These are phyloP conservation scores for Drosophila subpulchrella DNA, from an alignment of 1,140 invertebrate species.

Conservation along the genomic window DNA sequence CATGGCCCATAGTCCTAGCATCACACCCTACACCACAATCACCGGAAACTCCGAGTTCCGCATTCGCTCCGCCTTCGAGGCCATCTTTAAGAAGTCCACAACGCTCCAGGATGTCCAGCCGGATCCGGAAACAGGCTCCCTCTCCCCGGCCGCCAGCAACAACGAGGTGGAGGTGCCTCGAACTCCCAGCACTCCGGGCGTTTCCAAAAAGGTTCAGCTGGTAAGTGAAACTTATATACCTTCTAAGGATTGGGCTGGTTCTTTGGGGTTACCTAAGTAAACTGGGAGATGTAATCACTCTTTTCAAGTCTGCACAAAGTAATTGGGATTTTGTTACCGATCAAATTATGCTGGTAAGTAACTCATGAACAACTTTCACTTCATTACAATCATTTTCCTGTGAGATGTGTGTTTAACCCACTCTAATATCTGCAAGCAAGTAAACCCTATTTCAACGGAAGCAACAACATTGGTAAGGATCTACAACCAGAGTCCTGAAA, in stretches of 20 bases:
- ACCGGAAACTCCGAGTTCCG: conserved; percentile 92
- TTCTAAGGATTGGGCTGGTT: not conserved
- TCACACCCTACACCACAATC: conserved; percentile 92
- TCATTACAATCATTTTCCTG: conserved; percentile 2
- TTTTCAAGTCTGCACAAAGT: conserved; percentile 75
- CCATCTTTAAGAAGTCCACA: conserved; percentile 94
- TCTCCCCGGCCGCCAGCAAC: conserved; percentile 65
- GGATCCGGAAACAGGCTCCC: conserved; percentile 86
- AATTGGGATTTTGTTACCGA: conserved; percentile 76
- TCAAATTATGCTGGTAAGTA: conserved; percentile 76
- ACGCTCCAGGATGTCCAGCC: conserved; percentile 93
- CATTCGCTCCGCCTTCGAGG: conserved; percentile 94
- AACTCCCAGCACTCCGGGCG: conserved; percentile 89
- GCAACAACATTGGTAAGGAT: conserved; percentile 18
- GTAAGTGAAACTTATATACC: conserved; percentile 86
- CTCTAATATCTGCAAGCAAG: conserved; percentile 77
- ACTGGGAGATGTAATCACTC: conserved; percentile 24
- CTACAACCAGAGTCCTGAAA: too few species aligned
- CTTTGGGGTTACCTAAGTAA: not conserved
- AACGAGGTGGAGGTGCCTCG: conserved; percentile 76
- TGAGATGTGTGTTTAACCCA: conserved; percentile 34
- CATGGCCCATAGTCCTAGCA: conserved; percentile 88
- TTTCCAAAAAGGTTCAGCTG: conserved; percentile 95
- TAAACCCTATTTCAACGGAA: conserved; percentile 64
- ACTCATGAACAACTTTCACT: not conserved